A percentile compares a stretch with the other conserved stretches of the same genome.
Evolutionary conservation across 2,888 invertebrate species (phyloP).

Genomic region (Cheilosia vulpina): DNA sequence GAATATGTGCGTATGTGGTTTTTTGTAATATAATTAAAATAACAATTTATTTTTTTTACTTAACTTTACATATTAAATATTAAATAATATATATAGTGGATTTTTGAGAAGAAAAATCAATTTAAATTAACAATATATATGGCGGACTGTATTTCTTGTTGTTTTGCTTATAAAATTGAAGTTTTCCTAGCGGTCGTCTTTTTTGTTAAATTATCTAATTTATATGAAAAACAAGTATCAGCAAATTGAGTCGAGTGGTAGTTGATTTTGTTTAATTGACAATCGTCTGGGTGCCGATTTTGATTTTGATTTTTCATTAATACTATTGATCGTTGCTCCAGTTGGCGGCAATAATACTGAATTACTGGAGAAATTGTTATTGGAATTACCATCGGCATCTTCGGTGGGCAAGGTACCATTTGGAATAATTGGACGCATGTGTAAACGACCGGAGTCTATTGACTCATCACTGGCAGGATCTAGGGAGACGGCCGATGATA

Average conservation of each 20-base stretch:
- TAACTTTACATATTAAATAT: constrained; percentile 51
- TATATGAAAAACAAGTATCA: constrained; percentile 80
- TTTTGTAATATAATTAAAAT: constrained; percentile 56
- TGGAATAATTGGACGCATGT: constrained; percentile 83
- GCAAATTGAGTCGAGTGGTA: constrained; percentile 83
- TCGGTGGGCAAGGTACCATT: constrained; percentile 81
- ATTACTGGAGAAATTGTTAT: constrained; percentile 76
- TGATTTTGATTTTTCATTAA: constrained; percentile 82
- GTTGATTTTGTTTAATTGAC: constrained; percentile 83
- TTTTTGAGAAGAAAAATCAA: constrained; percentile 47
- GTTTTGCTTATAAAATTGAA: constrained; percentile 20
- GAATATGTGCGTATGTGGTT: background rate
- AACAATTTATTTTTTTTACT: constrained; percentile 46
- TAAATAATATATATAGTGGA: constrained; percentile 52
- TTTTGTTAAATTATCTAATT: constrained; percentile 38
- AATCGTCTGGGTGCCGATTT: constrained; percentile 80
- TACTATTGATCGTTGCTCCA: constrained; percentile 80
- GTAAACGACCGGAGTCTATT: constrained; percentile 81
- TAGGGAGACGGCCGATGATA: constrained; percentile 82
- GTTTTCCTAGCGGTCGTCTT: constrained; percentile 28
- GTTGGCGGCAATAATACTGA: constrained; percentile 75
- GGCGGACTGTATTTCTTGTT: constrained; percentile 24
- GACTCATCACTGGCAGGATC: constrained; percentile 84
- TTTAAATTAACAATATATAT: constrained; percentile 42
- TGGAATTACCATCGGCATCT: constrained; percentile 68